phyloP scores from a whole-genome alignment of 2,113 vertebrate species.

The Prietella phreatophila region DNA sequence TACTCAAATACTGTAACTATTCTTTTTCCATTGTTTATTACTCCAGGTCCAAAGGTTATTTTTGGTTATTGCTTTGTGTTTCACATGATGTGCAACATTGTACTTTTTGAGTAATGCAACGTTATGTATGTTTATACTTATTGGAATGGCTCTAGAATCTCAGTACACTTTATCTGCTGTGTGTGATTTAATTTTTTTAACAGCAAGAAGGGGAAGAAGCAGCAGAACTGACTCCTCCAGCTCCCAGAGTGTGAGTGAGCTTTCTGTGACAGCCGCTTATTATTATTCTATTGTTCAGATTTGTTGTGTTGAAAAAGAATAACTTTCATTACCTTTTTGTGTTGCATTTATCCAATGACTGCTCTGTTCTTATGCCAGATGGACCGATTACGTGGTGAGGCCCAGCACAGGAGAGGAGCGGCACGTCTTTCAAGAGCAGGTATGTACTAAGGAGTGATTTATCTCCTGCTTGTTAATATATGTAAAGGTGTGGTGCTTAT shows the following conservation, averaged over 20 bases:
- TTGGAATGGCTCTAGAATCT: not conserved
- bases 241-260: conserved; percentile 84
- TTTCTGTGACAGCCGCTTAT: no score
- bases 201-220: conserved; percentile 86
- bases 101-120: not conserved
- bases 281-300: not conserved
- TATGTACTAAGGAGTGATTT: conserved; percentile 58
- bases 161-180: not conserved
- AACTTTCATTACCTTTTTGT: not conserved
- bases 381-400: conserved; percentile 95
- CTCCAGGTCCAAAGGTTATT: not conserved
- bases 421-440: conserved; percentile 95
- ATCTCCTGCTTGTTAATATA: not conserved
- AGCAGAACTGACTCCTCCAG: conserved; percentile 80
- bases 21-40: not conserved
- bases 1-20: not conserved
- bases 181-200: conserved; percentile 44
- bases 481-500: not conserved
- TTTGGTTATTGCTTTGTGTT: not conserved
- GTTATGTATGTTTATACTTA: not conserved
- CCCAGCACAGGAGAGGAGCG: conserved; percentile 97
- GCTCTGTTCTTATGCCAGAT: conserved; percentile 69
- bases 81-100: not conserved
- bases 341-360: conserved; percentile 5
- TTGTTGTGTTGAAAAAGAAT: not conserved